phyloP scores from a whole-genome alignment of 2,797 vertebrate genomes.

The Lepilemur septentrionalis region DNA sequence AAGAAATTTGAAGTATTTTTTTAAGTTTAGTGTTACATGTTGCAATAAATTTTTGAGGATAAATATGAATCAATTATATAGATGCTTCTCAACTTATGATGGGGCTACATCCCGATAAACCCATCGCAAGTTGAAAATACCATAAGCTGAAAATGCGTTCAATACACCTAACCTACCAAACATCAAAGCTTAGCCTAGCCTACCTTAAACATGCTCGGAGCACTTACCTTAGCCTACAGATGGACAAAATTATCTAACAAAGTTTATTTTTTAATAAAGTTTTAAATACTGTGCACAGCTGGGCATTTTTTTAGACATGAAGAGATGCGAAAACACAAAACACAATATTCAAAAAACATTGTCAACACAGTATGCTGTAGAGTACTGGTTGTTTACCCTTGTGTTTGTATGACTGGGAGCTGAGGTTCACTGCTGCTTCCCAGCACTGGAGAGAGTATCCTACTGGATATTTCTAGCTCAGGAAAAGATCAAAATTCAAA shows the following conservation, averaged over 20 bases:
- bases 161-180: background rate
- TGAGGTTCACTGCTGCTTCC: background rate
- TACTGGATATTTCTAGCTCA: background rate
- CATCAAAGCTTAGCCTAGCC: background rate
- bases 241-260: background rate
- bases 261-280: background rate
- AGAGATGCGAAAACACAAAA: background rate
- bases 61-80: background rate
- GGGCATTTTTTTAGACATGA: background rate
- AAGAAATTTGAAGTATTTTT: background rate
- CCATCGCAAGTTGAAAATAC: background rate
- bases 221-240: background rate
- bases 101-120: background rate
- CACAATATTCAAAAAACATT: background rate
- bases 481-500: background rate
- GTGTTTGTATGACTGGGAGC: background rate
- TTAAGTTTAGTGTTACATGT: background rate
- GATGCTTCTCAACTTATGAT: background rate
- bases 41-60: background rate
- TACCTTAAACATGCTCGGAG: background rate
- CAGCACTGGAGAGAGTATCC: background rate
- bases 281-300: background rate
- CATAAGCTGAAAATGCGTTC: too few species aligned
- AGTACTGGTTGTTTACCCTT: background rate
- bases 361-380: background rate